Percentiles rank a stretch among this genome's conserved stretches.
Conservation (phyloP, 2,797 vertebrate species). For the Girardinus metallicus region DNA sequence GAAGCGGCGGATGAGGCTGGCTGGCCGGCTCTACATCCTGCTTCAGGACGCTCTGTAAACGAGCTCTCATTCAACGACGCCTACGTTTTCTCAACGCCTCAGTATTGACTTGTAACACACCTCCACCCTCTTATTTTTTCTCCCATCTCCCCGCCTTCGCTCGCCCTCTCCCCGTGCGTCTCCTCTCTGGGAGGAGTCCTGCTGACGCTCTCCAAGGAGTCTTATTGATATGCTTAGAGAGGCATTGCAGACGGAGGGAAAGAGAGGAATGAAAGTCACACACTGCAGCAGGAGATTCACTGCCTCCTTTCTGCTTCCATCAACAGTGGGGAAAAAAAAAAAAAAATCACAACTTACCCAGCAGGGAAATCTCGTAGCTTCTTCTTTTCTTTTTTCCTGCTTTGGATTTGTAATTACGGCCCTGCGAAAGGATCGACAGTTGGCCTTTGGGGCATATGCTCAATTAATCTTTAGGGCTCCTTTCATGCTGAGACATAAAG, state of each 20-base stretch:
- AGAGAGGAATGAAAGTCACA: constrained; percentile 65
- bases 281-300: constrained; percentile 52
- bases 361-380: constrained; percentile 57
- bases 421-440: constrained; percentile 24
- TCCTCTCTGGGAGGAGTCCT: constrained; percentile 73
- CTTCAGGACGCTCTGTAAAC: constrained; percentile 33
- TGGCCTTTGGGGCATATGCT: constrained; percentile 50
- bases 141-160: constrained; percentile 35
- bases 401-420: constrained; percentile 39
- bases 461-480: constrained; percentile 37
- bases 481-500: constrained; percentile 40
- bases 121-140: constrained; percentile 6
- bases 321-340: constrained; percentile 22
- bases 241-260: constrained; percentile 58
- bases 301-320: constrained; percentile 59
- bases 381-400: constrained; percentile 36
- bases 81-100: constrained; percentile 30
- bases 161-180: constrained; percentile 42
- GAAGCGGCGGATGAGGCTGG: constrained; percentile 40
- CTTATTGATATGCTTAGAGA: constrained; percentile 79
- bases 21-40: constrained; percentile 21
- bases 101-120: constrained; percentile 38
- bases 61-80: constrained; percentile 55
- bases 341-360: constrained; percentile 62
- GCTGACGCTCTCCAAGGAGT: constrained; percentile 76